Conservation (phyloP, 2,888 invertebrate species). For the Rhagonycha fulva region DNA sequence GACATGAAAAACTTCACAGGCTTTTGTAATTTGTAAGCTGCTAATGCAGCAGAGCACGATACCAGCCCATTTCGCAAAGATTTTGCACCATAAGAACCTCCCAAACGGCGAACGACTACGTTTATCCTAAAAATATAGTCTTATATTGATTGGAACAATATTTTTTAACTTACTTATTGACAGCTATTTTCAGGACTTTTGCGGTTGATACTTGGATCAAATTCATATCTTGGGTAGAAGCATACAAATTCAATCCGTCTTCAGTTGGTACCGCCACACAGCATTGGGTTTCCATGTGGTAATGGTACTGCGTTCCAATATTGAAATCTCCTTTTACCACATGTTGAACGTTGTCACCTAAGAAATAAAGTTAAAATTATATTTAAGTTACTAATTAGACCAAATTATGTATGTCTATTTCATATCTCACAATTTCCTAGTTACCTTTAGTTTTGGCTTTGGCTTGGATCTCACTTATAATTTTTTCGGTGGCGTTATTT, state of each 20-base stretch:
- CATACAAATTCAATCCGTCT: constrained; percentile 54
- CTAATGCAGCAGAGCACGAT: constrained; percentile 71
- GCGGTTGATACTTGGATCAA: constrained; percentile 60
- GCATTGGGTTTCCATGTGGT: constrained; percentile 70
- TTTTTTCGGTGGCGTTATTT: constrained; percentile 52
- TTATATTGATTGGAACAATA: background rate
- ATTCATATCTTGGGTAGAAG: constrained; percentile 70
- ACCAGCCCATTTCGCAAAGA: constrained; percentile 64
- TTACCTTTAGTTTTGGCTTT: constrained; percentile 44
- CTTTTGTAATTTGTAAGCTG: constrained; percentile 62
- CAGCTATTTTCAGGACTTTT: constrained; percentile 58
- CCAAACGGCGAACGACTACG: constrained; percentile 71
- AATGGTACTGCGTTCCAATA: background rate
- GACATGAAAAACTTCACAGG: constrained; percentile 74
- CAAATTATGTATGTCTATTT: too few relatives aligned
- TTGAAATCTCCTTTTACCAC: background rate
- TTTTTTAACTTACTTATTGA: constrained; percentile 60
- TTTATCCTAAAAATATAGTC: constrained; percentile 62
- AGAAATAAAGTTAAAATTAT: background rate
- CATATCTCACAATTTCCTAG: too few relatives aligned
- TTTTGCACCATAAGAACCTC: constrained; percentile 83
- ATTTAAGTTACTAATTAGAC: too few relatives aligned
- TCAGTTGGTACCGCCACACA: constrained; percentile 67
- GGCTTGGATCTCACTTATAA: constrained; percentile 47
- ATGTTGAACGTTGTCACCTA: background rate